Evolutionary conservation across 2,888 invertebrate species (phyloP), one percentile per base, ranked within the genome.

Genomic region (Synergus laeviventris): DNA sequence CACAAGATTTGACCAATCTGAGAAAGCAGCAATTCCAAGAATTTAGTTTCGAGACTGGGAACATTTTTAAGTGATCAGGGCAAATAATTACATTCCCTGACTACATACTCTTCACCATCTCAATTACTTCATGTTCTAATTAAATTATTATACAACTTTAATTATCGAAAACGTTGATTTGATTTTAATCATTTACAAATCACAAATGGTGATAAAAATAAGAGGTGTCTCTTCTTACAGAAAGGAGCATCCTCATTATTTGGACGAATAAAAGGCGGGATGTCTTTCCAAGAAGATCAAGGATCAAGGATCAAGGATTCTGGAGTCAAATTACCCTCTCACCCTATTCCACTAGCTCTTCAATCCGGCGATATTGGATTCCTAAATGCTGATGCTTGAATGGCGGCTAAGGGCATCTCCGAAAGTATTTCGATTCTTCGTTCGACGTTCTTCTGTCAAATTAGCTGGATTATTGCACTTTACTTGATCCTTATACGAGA

Each of bases 251-350:
- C 81, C 83, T 87, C 83, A 84, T 86, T 86, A 85, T 86, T 83
- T 79, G 79, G 78, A 76, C 74, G 81, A 76, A 76, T 31, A 24
- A 73, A 73, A 73, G 81, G 73, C 79, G 77, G 81, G 78, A 77
- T 81, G 81, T 81, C 78, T 76, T 80, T 79, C 77, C 79, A 75
- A 18, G 73, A 31, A 24, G 56, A 70, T 73, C 77, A 75, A 61
- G 74, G 45, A 36, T 76, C 79, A 81, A 80, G n/a, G 45, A 31
- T 79, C 75, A 62, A 77, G 81, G 81, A 84, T 85, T 85, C 82
- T 79, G 80, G 86, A 86, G 85, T 88, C 88, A 86, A 86, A 86
- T 89, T 89, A 88, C 89, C 82, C 81, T 74, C 81, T 81, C 81
- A 80, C 79, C 78, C 77, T 77, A 61, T 74, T 74, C 73, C 75